A percentile compares a stretch with the other conserved stretches of the same genome.
Conservation (phyloP, 1,140 invertebrate genomes). For the Eriocheir sinensis region DNA sequence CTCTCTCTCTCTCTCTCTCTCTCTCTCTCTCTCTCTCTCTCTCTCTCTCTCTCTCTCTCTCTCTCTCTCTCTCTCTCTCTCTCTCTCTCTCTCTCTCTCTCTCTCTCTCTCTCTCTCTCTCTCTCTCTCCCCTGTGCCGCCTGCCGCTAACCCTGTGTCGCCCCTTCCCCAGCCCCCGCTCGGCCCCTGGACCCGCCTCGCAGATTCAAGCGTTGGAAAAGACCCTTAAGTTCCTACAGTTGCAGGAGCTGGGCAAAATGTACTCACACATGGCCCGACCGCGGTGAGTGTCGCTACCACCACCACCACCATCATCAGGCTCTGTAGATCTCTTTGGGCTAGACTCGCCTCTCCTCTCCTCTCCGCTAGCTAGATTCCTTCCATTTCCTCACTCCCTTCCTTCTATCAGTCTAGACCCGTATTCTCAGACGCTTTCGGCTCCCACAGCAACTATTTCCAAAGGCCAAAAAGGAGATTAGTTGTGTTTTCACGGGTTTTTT, state of each 20-base stretch:
- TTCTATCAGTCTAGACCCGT: too few species aligned
- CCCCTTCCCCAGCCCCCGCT: conserved; percentile 51
- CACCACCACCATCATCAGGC: not conserved
- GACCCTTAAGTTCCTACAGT: conserved; percentile 66
- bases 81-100: conserved; percentile 50
- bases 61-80: conserved; percentile 58
- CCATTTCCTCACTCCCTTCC: too few species aligned
- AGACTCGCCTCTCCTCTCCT: not conserved
- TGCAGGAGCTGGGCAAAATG: conserved; percentile 67
- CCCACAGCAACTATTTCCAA: too few species aligned
- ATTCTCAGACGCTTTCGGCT: too few species aligned
- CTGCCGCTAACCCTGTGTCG: not conserved
- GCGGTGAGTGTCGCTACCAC: conserved; percentile 59
- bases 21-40: not conserved
- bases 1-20: not conserved
- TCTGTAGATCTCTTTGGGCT: not conserved
- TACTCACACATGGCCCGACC: conserved; percentile 63
- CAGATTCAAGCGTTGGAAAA: conserved; percentile 68
- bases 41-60: conserved; percentile 50
- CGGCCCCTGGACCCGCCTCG: conserved; percentile 62
- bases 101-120: conserved; percentile 35
- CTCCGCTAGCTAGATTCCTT: too few species aligned
- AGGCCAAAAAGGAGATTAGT: too few species aligned
- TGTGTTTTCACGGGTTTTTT: too few species aligned
- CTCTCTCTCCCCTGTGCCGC: not conserved